Evolutionary conservation across 2,888 invertebrate genomes (phyloP).

Genomic region (Ophion ventricosus): DNA sequence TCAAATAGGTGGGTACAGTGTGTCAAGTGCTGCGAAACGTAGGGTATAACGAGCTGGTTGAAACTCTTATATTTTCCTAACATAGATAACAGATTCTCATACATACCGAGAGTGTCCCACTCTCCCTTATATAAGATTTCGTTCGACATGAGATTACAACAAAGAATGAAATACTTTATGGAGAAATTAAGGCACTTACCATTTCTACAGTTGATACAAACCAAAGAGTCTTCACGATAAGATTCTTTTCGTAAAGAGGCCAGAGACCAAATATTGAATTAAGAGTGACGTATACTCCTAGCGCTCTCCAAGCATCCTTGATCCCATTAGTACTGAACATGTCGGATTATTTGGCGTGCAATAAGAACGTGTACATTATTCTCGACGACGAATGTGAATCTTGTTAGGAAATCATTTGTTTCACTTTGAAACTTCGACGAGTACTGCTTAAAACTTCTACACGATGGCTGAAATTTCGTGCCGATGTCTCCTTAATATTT

Average conservation of each 20-base stretch:
- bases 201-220: constrained; percentile 33
- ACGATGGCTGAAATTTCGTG: not conserved
- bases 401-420: too few relatives aligned
- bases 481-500: not conserved
- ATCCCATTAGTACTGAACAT: constrained; percentile 24
- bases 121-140: too few relatives aligned
- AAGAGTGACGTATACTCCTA: constrained; percentile 9
- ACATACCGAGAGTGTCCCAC: too few relatives aligned
- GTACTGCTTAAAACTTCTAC: not conserved
- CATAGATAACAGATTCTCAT: too few relatives aligned
- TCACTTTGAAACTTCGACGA: not conserved
- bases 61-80: too few relatives aligned
- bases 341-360: not conserved
- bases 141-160: too few relatives aligned
- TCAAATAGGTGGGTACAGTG: too few relatives aligned
- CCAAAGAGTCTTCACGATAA: constrained; percentile 52
- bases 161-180: not conserved
- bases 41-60: too few relatives aligned
- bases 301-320: not conserved
- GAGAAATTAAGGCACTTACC: constrained; percentile 30
- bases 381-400: not conserved
- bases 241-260: constrained; percentile 58
- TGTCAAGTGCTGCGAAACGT: too few relatives aligned
- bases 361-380: not conserved
- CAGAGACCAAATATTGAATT: constrained; percentile 64